A percentile compares a stretch with the other conserved stretches of the same genome.
Conservation (phyloP, 2,888 invertebrate genomes). For the Ecdyonurus torrentis region DNA sequence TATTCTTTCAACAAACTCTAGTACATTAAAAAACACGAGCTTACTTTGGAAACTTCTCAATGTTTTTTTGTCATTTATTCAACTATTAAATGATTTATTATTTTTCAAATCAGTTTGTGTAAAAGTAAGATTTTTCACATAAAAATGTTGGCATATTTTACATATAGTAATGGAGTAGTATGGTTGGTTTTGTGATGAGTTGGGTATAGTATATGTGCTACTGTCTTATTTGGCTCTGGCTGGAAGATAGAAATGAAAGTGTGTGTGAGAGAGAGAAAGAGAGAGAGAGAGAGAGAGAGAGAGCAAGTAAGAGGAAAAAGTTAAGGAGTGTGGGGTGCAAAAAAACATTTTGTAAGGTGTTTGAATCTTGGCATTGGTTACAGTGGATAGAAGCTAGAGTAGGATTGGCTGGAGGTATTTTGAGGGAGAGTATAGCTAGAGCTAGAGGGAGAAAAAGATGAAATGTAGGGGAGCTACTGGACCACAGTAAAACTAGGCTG, state of each 20-base stretch:
- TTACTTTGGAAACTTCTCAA: neutral
- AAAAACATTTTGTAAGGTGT: neutral
- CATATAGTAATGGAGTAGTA: no score
- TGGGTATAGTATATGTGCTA: no score
- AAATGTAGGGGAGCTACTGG: neutral
- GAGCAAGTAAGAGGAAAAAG: neutral
- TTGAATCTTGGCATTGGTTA: neutral
- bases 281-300: no score
- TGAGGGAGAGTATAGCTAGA: neutral
- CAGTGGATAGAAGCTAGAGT: neutral
- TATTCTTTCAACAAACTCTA: neutral
- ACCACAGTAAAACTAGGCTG: neutral
- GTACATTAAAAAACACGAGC: neutral
- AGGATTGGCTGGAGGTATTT: neutral
- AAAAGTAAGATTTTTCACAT: no score
- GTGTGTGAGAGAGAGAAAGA: no score
- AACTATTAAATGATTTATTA: no score
- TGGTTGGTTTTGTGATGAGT: neutral
- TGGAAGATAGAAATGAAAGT: no score
- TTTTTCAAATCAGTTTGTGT: no score
- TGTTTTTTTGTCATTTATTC: no score
- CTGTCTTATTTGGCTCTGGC: conserved; percentile 1
- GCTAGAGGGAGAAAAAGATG: neutral
- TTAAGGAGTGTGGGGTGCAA: neutral
- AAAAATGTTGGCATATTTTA: no score